Evolutionary conservation across 2,888 invertebrate species (phyloP), one percentile per base, ranked within the genome.

Genomic region (Deilephila porcellus): DNA sequence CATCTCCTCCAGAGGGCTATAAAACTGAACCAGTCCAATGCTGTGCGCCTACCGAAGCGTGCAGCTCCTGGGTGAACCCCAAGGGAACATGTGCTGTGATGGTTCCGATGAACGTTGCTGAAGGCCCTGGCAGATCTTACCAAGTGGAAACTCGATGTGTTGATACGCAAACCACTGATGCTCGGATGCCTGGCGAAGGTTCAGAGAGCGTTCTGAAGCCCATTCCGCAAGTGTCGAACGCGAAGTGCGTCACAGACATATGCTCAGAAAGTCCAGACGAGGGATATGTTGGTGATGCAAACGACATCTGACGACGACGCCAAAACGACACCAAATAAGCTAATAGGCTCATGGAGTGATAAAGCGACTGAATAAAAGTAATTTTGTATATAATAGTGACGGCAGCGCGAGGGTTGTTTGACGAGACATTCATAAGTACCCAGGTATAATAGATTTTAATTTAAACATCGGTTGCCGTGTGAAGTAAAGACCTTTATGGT

Each of bases 201-300:
- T 88, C 91, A 11, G 93, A 93, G 75, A 88, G 82, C 77, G 90
- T 86, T 86, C 93, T 91, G 78, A 95, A 93, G 78, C 91, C 91
- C 72, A 84, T 91, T 77, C 92, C 92, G 6, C 92, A 94, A 88
- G 91, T 93, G 79, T 91, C 93, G 76, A 93, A 92, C 84, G 92
- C 91, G 83, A 95, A 94, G 85, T 92, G 92, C 84, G 95, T 92
- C 79, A 90, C 90, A 80, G 95, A 91, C 89, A 95, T 94, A 81
- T 96, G 91, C 82, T 97, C 97, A 25, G 98, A 98, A 85, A 98
- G 97, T 90, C 97, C 98, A 59, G 98, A 98, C 87, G 98, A 98
- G 90, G 98, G 98, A 25, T 98, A 98, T 89, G 98, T 97, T 73
- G 98, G 98, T 60, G 98, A 98, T 85, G 96, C 96, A 76, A 95